Evolutionary conservation across 2,797 vertebrate species (phyloP), one percentile per base, ranked within the genome.

Genomic region (Channallabes apus): DNA sequence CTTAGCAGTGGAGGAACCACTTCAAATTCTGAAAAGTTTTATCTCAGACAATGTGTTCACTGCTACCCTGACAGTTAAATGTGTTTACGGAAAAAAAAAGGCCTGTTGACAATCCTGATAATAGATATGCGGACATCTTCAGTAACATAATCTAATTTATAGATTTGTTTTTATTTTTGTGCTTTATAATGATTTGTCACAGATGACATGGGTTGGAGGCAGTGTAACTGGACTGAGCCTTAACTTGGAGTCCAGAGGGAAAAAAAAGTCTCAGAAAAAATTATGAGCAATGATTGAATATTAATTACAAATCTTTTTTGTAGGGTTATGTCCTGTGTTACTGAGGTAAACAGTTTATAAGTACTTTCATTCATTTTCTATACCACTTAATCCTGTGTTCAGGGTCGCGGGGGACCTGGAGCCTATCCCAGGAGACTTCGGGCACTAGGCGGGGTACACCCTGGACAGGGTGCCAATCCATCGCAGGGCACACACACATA

Each of bases 41-140:
- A 88, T 80, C 84, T 84, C 27, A 17, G 38, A 82, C 7, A 83
- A 83, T 85, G 46, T 86, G 8, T 67, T 76, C 17, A 35, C 22
- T 5, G 32, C 32, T 73, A 58, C 1, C 17, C 65, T 71, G 61
- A 54, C 58, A 51, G 69, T 82, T 64, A 77, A 82, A 29, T 46
- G 58, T 82, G 3, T 68, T 68, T 71, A 71, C 61, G 54, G 38
- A 51, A 38, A 83, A 35, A 35, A 79, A 35, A 11, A 67, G 59
- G 20, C 77, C 76, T 56, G 62, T 58, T 69, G 65, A 71, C 73
- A 83, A 32, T 54, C 41, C 6, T 67, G 32, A 24, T 79, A 27
- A 80, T 67, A 72, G 27, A 24, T 46, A 68, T 61, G 8, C n/a
- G 20, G 18, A 9, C 75, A 75, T 59, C 41, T n/a, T 29, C 27